These are phyloP conservation scores for Lasioglossum marginatum DNA, from an alignment of 2,888 invertebrate species.

Conservation along the genomic window DNA sequence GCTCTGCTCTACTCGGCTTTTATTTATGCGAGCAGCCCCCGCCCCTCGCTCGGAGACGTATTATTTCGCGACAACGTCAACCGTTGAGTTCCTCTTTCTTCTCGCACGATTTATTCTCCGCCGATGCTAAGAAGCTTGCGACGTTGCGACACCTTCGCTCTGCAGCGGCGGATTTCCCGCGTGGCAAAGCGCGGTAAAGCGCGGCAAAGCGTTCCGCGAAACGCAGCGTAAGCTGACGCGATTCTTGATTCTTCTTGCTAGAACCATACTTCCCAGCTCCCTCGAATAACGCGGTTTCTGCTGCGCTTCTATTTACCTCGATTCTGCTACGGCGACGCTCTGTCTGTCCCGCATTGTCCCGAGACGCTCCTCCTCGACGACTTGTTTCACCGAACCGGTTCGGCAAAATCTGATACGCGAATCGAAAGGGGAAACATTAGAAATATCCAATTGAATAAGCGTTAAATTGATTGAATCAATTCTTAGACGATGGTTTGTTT, in stretches of 20 bases:
- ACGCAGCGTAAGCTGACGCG: background rate
- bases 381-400: background rate
- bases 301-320: slow-evolving; percentile 16
- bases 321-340: background rate
- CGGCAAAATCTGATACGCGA: background rate
- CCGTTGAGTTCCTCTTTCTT: slow-evolving; percentile 48
- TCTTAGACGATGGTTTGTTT: no score
- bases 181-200: background rate
- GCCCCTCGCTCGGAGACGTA: slow-evolving; percentile 67
- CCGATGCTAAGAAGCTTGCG: slow-evolving; percentile 64
- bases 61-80: slow-evolving; percentile 72
- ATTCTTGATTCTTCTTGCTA: background rate
- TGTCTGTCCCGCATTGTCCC: background rate
- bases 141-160: slow-evolving; percentile 16
- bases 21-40: slow-evolving; percentile 68
- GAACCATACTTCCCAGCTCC: background rate
- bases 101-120: slow-evolving; percentile 54
- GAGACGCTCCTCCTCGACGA: background rate
- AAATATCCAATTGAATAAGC: no score
- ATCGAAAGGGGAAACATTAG: background rate
- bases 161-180: slow-evolving; percentile 52
- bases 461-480: no score
- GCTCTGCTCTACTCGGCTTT: slow-evolving; percentile 41
- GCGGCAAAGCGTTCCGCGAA: background rate
- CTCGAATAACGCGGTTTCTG: slow-evolving; percentile 1